Conservation (phyloP, 2,797 vertebrate species). For the Acanthiza pusilla region DNA sequence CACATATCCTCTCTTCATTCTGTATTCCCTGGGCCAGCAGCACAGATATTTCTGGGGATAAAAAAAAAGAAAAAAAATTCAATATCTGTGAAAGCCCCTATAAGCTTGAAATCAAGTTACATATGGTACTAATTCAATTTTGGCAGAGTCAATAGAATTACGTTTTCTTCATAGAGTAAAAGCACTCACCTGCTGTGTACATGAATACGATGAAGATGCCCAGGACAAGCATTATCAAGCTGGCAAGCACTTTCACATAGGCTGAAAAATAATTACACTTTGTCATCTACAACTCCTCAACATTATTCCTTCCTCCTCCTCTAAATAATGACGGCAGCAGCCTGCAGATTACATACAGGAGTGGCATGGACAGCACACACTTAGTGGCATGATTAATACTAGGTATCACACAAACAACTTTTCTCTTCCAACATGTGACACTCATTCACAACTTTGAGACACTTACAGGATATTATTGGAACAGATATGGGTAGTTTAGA, state of each 20-base stretch:
- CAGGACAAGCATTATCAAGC: constrained; percentile 48
- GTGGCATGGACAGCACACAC: background rate
- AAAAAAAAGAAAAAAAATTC: background rate
- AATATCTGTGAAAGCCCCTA: constrained; percentile 29
- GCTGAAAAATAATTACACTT: constrained; percentile 39
- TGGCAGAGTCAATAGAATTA: constrained; percentile 6
- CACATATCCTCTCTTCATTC: background rate
- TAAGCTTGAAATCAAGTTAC: constrained; percentile 17
- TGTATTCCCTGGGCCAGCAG: background rate
- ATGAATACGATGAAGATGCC: background rate
- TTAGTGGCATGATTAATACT: background rate
- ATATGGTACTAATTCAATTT: constrained; percentile 1
- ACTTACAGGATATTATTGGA: background rate
- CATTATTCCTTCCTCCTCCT: background rate
- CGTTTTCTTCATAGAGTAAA: background rate
- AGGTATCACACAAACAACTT: background rate
- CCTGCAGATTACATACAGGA: background rate
- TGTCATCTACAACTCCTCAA: background rate
- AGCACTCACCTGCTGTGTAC: constrained; percentile 29
- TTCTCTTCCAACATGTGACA: background rate
- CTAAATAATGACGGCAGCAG: background rate
- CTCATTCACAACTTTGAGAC: background rate
- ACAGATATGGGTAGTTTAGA: background rate
- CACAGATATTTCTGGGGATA: background rate
- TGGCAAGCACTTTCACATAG: constrained; percentile 1